Evolutionary conservation across 30 jellyfish, hydroid and myxozoan genomes (phyloP).

Genomic region (Hydra vulgaris): DNA sequence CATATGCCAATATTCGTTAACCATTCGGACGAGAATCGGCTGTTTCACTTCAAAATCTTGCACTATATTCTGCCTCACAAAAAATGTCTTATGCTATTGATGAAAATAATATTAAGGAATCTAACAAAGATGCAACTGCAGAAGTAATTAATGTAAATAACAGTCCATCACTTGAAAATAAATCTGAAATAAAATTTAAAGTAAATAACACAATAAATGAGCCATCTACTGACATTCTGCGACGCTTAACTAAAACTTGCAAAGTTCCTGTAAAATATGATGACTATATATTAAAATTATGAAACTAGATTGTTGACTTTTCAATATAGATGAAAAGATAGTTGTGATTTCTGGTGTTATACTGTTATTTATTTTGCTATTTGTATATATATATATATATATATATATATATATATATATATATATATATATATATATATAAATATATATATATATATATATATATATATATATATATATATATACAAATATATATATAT

Average conservation of each 20-base stretch:
- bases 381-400: too few relatives aligned
- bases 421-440: too few relatives aligned
- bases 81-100: not conserved
- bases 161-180: not conserved
- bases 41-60: too few relatives aligned
- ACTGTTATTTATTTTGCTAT: too few relatives aligned
- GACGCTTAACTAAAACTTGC: not conserved
- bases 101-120: not conserved
- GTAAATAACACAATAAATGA: not conserved
- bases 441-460: too few relatives aligned
- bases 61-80: slow-evolving; percentile 8
- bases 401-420: too few relatives aligned
- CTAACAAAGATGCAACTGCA: not conserved
- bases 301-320: not conserved
- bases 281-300: not conserved
- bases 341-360: too few relatives aligned
- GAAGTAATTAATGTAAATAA: not conserved
- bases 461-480: too few relatives aligned
- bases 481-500: too few relatives aligned
- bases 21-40: slow-evolving; percentile 57
- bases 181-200: not conserved
- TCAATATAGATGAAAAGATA: not conserved
- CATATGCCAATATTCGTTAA: slow-evolving; percentile 45
- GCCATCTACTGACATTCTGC: not conserved
- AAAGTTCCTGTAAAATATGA: not conserved